phyloP scores from a whole-genome alignment of 2,888 invertebrate genomes.

The Drosophila falleni region DNA sequence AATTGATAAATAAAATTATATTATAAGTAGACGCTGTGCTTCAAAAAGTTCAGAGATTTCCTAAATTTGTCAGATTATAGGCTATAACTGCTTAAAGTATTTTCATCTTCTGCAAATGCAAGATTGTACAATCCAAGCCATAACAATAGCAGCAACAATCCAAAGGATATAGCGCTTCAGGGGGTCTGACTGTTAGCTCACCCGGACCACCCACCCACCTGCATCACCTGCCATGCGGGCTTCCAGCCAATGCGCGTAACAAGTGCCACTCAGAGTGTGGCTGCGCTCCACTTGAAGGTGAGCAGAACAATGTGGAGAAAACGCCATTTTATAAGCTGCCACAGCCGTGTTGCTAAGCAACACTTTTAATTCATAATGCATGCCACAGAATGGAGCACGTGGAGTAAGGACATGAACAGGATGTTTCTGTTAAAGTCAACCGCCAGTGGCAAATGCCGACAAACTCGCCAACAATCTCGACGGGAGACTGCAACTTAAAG shows the following conservation, averaged over 20 bases:
- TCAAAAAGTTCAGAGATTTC: no score
- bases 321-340: constrained; percentile 64
- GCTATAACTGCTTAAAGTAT: constrained; percentile 1
- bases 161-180: constrained; percentile 10
- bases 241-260: constrained; percentile 57
- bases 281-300: constrained; percentile 5
- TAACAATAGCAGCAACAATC: constrained; percentile 7
- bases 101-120: background rate
- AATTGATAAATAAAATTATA: no score
- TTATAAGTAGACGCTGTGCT: no score
- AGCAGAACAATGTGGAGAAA: constrained; percentile 45
- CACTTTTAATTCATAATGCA: constrained; percentile 71
- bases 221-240: background rate
- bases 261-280: constrained; percentile 67
- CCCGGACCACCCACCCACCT: background rate
- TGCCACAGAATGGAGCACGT: constrained; percentile 9
- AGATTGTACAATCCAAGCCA: background rate
- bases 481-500: background rate
- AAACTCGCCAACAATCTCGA: background rate
- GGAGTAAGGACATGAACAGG: background rate
- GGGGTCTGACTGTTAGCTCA: constrained; percentile 18
- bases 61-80: no score
- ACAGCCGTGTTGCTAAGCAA: constrained; percentile 51
- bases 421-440: background rate
- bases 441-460: background rate